These are phyloP conservation scores for Erebia aethiops DNA, from an alignment of 2,888 invertebrate species.

Conservation along the genomic window DNA sequence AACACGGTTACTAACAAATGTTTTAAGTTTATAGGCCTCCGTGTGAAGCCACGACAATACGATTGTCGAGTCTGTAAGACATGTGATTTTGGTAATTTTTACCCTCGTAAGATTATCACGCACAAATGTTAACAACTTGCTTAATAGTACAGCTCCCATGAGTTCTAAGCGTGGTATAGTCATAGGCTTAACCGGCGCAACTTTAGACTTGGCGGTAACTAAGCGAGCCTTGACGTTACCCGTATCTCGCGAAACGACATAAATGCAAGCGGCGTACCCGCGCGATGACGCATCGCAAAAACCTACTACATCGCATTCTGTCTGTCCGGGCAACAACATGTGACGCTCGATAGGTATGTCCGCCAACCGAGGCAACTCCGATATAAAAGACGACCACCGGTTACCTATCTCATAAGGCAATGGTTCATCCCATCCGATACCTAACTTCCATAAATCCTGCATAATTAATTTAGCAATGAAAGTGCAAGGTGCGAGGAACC, in stretches of 20 bases:
- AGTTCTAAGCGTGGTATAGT: background rate
- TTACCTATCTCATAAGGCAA: no score
- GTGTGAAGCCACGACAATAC: slow-evolving; percentile 7
- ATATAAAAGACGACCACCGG: no score
- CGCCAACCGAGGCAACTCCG: background rate
- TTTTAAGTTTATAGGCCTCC: background rate
- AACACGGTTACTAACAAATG: slow-evolving; percentile 5
- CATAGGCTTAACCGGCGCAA: background rate
- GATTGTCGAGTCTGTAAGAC: background rate
- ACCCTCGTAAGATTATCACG: background rate
- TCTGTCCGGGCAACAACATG: background rate
- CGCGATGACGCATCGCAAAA: slow-evolving; percentile 9
- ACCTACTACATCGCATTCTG: background rate
- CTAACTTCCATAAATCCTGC: background rate
- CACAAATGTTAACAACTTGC: background rate
- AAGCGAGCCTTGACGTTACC: background rate
- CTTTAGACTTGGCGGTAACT: background rate
- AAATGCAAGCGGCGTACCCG: slow-evolving; percentile 1
- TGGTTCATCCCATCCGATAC: slow-evolving; percentile 1
- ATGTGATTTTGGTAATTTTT: background rate
- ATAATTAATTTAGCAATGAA: background rate
- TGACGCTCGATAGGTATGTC: slow-evolving; percentile 4
- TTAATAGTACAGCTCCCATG: background rate
- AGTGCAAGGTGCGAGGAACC: no score
- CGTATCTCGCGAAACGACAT: background rate